Evolutionary conservation across 2,888 invertebrate genomes (phyloP).

Genomic region (Augiades crinisus): DNA sequence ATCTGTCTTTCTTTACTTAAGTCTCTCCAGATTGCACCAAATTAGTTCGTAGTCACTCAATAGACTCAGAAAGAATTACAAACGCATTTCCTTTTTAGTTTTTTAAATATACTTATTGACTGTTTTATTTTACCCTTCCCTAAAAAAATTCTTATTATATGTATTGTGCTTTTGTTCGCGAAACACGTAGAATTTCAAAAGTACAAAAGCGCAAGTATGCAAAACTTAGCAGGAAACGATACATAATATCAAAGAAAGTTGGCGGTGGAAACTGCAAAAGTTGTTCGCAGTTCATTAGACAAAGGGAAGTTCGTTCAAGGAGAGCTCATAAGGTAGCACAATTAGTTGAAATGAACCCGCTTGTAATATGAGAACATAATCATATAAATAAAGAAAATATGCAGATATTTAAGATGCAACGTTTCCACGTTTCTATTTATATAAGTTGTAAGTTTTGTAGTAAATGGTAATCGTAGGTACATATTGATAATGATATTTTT

Average conservation of each 20-base stretch:
- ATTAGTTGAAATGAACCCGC: conserved; percentile 1
- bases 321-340: conserved; percentile 39
- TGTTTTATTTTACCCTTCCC: too few species aligned
- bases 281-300: conserved; percentile 51
- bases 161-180: background rate
- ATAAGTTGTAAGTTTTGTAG: too few species aligned
- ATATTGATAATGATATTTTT: too few species aligned
- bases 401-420: background rate
- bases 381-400: background rate
- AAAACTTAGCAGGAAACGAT: conserved; percentile 30
- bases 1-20: too few species aligned
- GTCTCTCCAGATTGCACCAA: too few species aligned
- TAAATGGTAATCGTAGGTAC: too few species aligned
- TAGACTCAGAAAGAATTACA: too few species aligned
- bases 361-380: background rate
- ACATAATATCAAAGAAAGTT: conserved; percentile 43
- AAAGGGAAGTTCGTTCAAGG: conserved; percentile 42
- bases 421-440: too few species aligned
- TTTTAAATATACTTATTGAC: too few species aligned
- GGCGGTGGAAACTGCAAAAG: conserved; percentile 36
- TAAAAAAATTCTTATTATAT: background rate
- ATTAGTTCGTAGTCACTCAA: too few species aligned
- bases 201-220: conserved; percentile 8
- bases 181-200: conserved; percentile 17
- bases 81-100: too few species aligned